phyloP scores from a whole-genome alignment of 2,888 invertebrate genomes.

The Lycophotia porphyrea region DNA sequence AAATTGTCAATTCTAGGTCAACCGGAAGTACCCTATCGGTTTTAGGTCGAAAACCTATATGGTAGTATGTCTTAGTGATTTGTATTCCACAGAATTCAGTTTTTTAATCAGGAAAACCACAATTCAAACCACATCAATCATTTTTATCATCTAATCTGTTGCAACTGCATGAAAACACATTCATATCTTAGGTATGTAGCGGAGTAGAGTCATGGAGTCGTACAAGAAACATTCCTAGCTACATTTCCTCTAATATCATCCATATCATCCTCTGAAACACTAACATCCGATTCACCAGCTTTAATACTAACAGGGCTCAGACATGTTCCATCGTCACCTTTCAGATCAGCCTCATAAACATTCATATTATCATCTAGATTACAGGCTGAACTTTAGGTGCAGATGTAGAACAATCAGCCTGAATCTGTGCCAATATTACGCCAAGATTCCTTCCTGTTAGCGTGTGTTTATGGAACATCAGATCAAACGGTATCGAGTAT shows the following conservation, averaged over 20 bases:
- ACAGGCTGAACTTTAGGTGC: constrained; percentile 18
- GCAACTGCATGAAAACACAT: not conserved
- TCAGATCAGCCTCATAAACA: constrained; percentile 31
- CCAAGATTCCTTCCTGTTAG: not conserved
- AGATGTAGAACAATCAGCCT: constrained; percentile 37
- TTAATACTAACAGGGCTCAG: not conserved
- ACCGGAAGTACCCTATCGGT: no score
- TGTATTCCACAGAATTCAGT: not conserved
- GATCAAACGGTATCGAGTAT: constrained; percentile 37
- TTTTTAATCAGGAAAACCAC: no score
- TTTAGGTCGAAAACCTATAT: no score
- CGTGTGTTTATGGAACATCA: constrained; percentile 27
- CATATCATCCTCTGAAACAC: not conserved
- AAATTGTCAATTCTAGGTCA: no score
- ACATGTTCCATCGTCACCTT: constrained; percentile 20
- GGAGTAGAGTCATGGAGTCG: not conserved
- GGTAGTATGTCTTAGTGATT: no score
- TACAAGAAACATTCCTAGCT: not conserved
- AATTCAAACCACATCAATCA: not conserved
- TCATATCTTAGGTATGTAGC: not conserved
- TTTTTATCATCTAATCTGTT: not conserved
- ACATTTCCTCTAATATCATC: not conserved
- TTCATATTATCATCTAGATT: constrained; percentile 8
- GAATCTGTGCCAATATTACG: constrained; percentile 47
- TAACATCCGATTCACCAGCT: not conserved